phyloP scores from a whole-genome alignment of 2,888 invertebrate genomes.

The Eustalomyia histrio region DNA sequence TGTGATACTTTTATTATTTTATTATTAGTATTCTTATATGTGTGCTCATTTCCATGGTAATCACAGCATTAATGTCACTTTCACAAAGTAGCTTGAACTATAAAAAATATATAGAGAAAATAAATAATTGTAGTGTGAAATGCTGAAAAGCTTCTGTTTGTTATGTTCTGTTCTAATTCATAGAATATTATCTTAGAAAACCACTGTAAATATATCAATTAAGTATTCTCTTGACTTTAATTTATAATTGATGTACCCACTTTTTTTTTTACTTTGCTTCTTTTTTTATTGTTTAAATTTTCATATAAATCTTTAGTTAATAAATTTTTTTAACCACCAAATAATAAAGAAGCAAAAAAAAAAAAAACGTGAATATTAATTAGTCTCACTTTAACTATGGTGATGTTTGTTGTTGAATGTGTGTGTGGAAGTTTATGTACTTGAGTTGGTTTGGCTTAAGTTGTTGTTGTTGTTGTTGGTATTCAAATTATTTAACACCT shows the following conservation, averaged over 20 bases:
- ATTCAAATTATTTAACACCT: constrained; percentile 50
- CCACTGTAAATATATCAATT: too few species aligned
- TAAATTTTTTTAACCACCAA: not conserved
- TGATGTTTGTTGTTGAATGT: not conserved
- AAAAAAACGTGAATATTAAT: constrained; percentile 18
- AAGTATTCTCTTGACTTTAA: not conserved
- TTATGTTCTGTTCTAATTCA: too few species aligned
- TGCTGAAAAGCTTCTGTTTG: too few species aligned
- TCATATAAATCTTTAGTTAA: not conserved
- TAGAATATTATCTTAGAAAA: too few species aligned
- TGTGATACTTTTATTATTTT: not conserved
- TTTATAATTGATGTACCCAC: not conserved
- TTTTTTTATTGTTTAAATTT: not conserved
- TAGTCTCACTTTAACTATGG: not conserved
- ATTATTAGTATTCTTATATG: constrained; percentile 1
- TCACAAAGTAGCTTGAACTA: constrained; percentile 31
- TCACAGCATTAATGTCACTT: constrained; percentile 60
- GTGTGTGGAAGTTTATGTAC: constrained; percentile 15
- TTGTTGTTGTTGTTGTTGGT: not conserved
- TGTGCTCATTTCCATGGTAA: constrained; percentile 53
- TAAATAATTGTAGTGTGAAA: too few species aligned
- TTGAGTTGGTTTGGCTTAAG: constrained; percentile 16
- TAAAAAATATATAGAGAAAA: not conserved
- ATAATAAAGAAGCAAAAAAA: not conserved
- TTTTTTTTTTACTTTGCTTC: not conserved